Conservation (phyloP, 2,113 vertebrate species). For the Centropus bengalensis region DNA sequence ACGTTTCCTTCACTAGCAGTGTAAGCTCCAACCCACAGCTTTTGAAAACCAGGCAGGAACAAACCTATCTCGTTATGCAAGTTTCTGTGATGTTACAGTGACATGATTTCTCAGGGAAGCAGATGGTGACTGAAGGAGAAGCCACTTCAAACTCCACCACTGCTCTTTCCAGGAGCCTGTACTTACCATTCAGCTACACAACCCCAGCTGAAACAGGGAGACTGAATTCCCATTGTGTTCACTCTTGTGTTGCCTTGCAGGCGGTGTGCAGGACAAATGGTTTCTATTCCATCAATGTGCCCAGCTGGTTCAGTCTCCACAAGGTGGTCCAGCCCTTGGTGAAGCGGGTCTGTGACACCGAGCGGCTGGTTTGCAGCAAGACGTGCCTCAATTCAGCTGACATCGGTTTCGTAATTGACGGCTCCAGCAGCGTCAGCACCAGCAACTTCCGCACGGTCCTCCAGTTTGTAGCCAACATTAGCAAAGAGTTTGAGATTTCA, state of each 20-base stretch:
- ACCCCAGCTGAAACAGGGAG: neutral
- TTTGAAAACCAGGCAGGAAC: neutral
- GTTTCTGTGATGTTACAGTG: neutral
- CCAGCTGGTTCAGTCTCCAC: slow-evolving; percentile 91
- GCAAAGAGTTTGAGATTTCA: slow-evolving; percentile 93
- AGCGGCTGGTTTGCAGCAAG: slow-evolving; percentile 93
- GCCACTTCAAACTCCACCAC: neutral
- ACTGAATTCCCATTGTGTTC: neutral
- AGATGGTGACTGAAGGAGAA: slow-evolving; percentile 1
- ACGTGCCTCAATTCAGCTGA: slow-evolving; percentile 96
- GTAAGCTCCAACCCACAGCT: neutral
- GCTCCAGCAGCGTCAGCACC: slow-evolving; percentile 96
- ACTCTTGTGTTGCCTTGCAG: slow-evolving; percentile 61
- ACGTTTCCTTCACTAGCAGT: neutral
- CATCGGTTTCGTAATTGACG: slow-evolving; percentile 93
- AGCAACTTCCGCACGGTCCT: slow-evolving; percentile 94
- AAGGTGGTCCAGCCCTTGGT: slow-evolving; percentile 88
- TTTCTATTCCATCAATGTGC: slow-evolving; percentile 87
- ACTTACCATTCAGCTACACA: neutral
- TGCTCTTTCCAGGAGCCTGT: neutral
- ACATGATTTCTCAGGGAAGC: neutral
- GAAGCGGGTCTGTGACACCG: slow-evolving; percentile 88
- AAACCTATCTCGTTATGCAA: neutral
- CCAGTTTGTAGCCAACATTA: slow-evolving; percentile 95
- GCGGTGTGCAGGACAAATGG: slow-evolving; percentile 93